Percentiles rank a stretch among this genome's conserved stretches.
Conservation (phyloP, 2,888 invertebrate species). For the Tiphia femorata region DNA sequence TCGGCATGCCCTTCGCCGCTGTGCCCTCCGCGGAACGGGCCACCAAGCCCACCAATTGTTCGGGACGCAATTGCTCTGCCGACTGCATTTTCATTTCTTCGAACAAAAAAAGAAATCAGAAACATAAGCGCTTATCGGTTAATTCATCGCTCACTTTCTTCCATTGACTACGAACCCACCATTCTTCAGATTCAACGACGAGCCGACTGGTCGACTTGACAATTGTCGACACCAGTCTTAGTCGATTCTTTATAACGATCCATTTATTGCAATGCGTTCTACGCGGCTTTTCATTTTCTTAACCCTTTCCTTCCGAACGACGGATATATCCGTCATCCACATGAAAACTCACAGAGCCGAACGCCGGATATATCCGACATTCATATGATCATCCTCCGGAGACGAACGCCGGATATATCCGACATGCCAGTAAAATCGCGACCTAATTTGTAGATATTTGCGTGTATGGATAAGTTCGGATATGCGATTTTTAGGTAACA, state of each 20-base stretch:
- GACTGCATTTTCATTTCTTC: constrained; percentile 54
- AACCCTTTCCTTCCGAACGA: neutral
- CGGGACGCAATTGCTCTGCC: constrained; percentile 64
- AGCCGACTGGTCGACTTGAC: neutral
- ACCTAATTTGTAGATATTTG: too few relatives aligned
- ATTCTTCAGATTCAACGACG: neutral
- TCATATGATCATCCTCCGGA: neutral
- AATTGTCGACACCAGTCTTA: neutral
- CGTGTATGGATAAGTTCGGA: too few relatives aligned
- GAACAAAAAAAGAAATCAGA: too few relatives aligned
- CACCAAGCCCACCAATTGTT: constrained; percentile 77
- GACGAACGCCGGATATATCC: too few relatives aligned
- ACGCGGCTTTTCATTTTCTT: too few relatives aligned
- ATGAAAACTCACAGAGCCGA: neutral
- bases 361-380: neutral
- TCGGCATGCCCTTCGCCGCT: constrained; percentile 95
- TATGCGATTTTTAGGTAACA: too few relatives aligned
- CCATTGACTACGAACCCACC: neutral
- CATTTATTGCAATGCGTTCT: neutral
- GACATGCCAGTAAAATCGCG: too few relatives aligned
- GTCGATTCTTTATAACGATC: neutral
- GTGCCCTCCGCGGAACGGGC: constrained; percentile 94
- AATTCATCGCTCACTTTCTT: neutral
- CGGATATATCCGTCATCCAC: neutral
- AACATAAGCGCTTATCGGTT: neutral